Percentiles rank a stretch among this genome's conserved stretches.
phyloP scores from a whole-genome alignment of 1,140 invertebrate genomes.

The Hestina assimilis region DNA sequence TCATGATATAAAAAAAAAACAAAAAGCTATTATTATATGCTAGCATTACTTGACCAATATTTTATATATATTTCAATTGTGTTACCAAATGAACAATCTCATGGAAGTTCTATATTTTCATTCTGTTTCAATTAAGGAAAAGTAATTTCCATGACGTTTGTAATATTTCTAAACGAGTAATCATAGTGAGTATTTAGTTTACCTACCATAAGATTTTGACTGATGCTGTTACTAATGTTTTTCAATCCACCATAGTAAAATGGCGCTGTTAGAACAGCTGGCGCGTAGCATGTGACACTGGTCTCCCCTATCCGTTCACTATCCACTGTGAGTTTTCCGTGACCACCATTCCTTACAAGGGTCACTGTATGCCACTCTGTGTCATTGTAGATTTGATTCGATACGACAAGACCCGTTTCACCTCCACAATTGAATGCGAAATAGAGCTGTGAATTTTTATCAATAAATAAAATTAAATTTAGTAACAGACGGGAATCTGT shows the following conservation, averaged over 20 bases:
- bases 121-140: too few relatives aligned
- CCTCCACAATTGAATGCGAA: slow-evolving; percentile 81
- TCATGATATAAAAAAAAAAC: too few relatives aligned
- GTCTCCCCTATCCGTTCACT: slow-evolving; percentile 78
- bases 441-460: slow-evolving; percentile 45
- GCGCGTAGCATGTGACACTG: slow-evolving; percentile 77
- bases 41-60: too few relatives aligned
- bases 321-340: slow-evolving; percentile 85
- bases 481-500: too few relatives aligned
- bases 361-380: slow-evolving; percentile 91
- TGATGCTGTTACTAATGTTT: slow-evolving; percentile 39
- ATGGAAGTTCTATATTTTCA: too few relatives aligned
- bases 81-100: too few relatives aligned
- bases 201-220: slow-evolving; percentile 46
- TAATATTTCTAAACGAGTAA: too few relatives aligned
- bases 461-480: not conserved
- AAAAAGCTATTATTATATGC: too few relatives aligned
- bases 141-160: too few relatives aligned
- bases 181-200: not conserved
- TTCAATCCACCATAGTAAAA: slow-evolving; percentile 88
- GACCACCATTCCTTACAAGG: slow-evolving; percentile 79
- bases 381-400: slow-evolving; percentile 85
- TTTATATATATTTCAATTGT: too few relatives aligned
- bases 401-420: slow-evolving; percentile 81
- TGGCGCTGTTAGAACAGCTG: slow-evolving; percentile 84